phyloP scores from a whole-genome alignment of 2,113 vertebrate genomes.

The Myotis davidii region DNA sequence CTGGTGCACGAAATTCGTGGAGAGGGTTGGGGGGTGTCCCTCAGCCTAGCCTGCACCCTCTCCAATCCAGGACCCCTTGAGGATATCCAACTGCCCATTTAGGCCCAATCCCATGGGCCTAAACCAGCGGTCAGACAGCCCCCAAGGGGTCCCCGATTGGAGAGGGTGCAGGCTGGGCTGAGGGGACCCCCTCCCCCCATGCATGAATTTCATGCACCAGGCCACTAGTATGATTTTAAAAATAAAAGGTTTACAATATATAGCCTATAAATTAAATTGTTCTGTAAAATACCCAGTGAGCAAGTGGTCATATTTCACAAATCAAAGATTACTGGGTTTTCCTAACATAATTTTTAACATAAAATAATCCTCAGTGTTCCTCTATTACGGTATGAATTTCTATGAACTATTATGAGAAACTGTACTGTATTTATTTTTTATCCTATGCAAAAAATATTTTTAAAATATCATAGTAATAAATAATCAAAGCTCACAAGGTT shows the following conservation, averaged over 20 bases:
- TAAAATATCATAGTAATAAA: not conserved
- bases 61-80: no score
- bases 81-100: no score
- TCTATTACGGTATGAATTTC: conserved; percentile 7
- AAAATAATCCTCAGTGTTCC: not conserved
- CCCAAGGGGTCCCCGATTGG: no score
- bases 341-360: conserved; percentile 1
- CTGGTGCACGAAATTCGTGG: no score
- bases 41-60: no score
- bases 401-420: not conserved
- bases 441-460: not conserved
- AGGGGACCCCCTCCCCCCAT: no score
- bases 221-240: no score
- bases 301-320: not conserved
- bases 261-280: not conserved
- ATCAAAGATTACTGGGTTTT: conserved; percentile 28
- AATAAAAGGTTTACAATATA: not conserved
- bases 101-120: no score
- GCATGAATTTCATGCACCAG: no score
- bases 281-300: not conserved
- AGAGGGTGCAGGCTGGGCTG: no score
- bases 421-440: not conserved
- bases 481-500: not conserved
- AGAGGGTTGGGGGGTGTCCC: no score
- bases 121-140: no score